Conservation (phyloP, 1,140 invertebrate genomes). For the Lepidurus apus region DNA sequence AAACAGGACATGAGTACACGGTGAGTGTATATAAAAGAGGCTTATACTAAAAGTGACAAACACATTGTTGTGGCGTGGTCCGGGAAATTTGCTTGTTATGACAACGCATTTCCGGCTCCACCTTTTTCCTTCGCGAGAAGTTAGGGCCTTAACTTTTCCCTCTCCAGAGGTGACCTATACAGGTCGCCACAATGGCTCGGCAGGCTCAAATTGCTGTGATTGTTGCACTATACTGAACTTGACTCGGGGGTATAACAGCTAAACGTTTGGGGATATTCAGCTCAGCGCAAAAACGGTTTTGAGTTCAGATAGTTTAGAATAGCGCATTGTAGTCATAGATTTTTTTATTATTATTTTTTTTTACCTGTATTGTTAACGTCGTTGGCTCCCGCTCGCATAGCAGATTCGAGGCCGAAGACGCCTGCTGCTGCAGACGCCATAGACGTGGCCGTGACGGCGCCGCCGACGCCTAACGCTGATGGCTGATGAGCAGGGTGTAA, state of each 20-base stretch:
- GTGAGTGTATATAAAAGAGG: not conserved
- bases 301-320: conserved; percentile 38
- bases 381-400: conserved; percentile 27
- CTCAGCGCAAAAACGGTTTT: conserved; percentile 37
- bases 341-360: conserved; percentile 37
- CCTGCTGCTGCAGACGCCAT: conserved; percentile 43
- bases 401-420: conserved; percentile 3
- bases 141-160: not conserved
- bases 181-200: not conserved
- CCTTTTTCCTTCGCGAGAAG: not conserved
- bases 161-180: not conserved
- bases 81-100: conserved; percentile 1
- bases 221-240: not conserved
- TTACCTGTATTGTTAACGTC: conserved; percentile 6
- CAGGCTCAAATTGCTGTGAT: not conserved
- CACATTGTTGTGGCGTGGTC: conserved; percentile 7
- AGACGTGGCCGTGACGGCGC: conserved; percentile 47
- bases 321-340: conserved; percentile 39
- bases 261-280: conserved; percentile 40
- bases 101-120: conserved; percentile 20
- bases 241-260: not conserved
- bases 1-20: conserved; percentile 1
- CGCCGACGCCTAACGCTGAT: conserved; percentile 34
- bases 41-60: conserved; percentile 1
- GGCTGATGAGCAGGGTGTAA: conserved; percentile 49